Conservation (phyloP, 2,888 invertebrate genomes). For the Blera fallax region DNA sequence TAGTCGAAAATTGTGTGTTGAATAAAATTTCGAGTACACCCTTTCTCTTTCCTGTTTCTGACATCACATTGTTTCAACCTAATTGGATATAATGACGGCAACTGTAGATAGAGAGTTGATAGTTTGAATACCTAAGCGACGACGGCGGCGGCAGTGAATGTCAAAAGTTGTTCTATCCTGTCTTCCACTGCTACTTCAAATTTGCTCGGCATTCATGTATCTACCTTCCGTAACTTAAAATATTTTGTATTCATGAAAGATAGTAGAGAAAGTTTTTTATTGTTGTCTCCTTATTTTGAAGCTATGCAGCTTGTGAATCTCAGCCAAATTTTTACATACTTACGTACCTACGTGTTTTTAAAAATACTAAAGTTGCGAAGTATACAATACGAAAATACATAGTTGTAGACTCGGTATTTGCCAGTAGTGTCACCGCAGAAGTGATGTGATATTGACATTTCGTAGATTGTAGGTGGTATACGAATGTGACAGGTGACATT, state of each 20-base stretch:
- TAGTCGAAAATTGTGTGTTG: slow-evolving; percentile 57
- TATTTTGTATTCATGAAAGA: slow-evolving; percentile 63
- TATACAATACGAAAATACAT: neutral
- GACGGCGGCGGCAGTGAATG: slow-evolving; percentile 44
- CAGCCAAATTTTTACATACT: slow-evolving; percentile 9
- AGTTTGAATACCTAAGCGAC: slow-evolving; percentile 66
- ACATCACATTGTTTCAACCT: slow-evolving; percentile 64
- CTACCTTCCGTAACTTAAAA: slow-evolving; percentile 37
- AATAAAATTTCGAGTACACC: slow-evolving; percentile 47
- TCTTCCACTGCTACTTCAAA: slow-evolving; percentile 54
- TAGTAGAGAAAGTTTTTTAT: slow-evolving; percentile 41
- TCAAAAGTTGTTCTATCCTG: slow-evolving; percentile 55
- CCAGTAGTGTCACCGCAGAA: neutral
- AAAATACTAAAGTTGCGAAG: neutral
- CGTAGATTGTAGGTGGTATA: neutral
- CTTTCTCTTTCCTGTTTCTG: slow-evolving; percentile 22
- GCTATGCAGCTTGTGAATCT: slow-evolving; percentile 40
- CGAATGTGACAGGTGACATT: neutral
- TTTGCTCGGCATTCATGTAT: slow-evolving; percentile 50
- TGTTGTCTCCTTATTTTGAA: slow-evolving; percentile 45
- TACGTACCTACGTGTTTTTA: neutral
- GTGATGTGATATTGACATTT: neutral
- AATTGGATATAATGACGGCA: slow-evolving; percentile 68
- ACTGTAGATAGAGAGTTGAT: slow-evolving; percentile 60
- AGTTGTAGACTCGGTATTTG: neutral